Base-by-base conservation (phyloP, 2,797 vertebrate genomes). In the Thripadectes ignobilis region DNA sequence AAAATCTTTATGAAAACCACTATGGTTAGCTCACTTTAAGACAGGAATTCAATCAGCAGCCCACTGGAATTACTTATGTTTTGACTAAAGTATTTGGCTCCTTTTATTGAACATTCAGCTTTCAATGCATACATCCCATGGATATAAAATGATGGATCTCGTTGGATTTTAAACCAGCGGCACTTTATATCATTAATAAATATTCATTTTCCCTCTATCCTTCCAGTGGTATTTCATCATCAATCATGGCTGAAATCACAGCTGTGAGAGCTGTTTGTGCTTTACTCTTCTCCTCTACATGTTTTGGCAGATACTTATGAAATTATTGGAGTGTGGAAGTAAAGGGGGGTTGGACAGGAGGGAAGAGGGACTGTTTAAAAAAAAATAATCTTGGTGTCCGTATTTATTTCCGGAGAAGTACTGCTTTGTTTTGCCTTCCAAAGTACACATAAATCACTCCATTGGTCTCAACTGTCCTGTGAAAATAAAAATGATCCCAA, bases 401-500 rank as follows among this genome's bases (percentile, higher is more conserved):
- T 96, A 92, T 92, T 95, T 95, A 95, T 97, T 97, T 89, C 96
- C 20, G 20, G 66, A 95, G 91, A 52, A 82, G 80, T 80, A 95
- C 41, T 62, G 78, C 91, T 97, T 96, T 97, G 96, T 96, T 98
- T 96, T 97, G 91, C 95, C 88, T 97, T 97, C 97, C 88, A 95
- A 96, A 96, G 92, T 95, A 91, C 89, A 91, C 94, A 98, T 98
- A 98, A 97, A 98, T 98, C 97, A 98, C 92, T 97, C 95, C 94
- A 97, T 95, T 97, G 97, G 97, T 96, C 97, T 98, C 97, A 96
- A 97, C 96, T 97, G 94, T 97, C 97, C 97, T 98, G 96, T 96
- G 96, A 98, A 98, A 98, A 98, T 98, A 98, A 98, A 98, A 98
- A 98, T 95, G 93, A 98, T 98, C 97, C 97, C 97, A 97, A 98